Evolutionary conservation across 2,113 vertebrate genomes (phyloP).

Genomic region (Leptobrachium leishanense): DNA sequence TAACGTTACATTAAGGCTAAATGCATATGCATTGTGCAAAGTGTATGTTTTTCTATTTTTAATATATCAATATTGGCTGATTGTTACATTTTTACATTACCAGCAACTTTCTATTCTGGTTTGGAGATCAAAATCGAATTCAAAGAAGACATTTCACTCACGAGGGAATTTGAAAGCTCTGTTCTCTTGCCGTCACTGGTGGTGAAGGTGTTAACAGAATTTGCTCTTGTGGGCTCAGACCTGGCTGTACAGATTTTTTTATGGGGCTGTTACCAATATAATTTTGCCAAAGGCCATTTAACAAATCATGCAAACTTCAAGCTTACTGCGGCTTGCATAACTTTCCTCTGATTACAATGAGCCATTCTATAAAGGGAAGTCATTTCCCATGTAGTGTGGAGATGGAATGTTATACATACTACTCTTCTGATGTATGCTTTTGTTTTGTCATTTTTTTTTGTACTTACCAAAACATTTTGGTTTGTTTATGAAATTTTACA

Average conservation of each 20-base stretch:
- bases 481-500: too few species aligned
- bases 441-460: too few species aligned
- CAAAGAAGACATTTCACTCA: too few species aligned
- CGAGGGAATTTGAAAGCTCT: too few species aligned
- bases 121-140: too few species aligned
- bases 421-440: background rate
- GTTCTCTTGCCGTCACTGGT: background rate
- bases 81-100: too few species aligned
- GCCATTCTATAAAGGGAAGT: conserved; percentile 2
- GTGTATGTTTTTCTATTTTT: too few species aligned
- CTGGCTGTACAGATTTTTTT: conserved; percentile 8
- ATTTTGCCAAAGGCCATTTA: conserved; percentile 29
- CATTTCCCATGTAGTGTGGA: background rate
- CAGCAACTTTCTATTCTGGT: too few species aligned
- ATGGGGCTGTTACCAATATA: conserved; percentile 1
- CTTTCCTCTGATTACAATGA: conserved; percentile 30
- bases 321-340: conserved; percentile 7
- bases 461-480: too few species aligned
- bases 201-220: background rate
- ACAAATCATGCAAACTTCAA: conserved; percentile 21
- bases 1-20: too few species aligned
- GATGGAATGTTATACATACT: background rate
- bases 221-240: conserved; percentile 16
- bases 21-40: too few species aligned
- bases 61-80: too few species aligned